These are phyloP conservation scores for Erithacus rubecula DNA, from an alignment of 2,797 vertebrate genomes.

Conservation along the genomic window DNA sequence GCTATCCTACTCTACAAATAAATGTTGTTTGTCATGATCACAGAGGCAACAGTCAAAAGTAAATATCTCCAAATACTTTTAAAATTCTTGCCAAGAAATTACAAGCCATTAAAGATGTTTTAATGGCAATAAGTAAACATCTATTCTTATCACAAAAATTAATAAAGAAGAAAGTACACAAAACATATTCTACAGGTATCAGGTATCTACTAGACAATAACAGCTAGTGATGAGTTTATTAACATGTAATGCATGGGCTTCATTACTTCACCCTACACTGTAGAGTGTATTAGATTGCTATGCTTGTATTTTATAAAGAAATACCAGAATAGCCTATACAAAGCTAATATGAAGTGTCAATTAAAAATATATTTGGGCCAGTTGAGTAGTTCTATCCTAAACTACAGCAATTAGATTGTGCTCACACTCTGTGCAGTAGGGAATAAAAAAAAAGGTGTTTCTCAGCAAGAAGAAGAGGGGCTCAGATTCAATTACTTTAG, in stretches of 20 bases:
- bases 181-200: neutral
- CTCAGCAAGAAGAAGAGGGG: neutral
- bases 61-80: neutral
- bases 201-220: neutral
- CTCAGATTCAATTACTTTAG: neutral
- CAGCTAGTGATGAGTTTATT: neutral
- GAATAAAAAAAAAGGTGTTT: neutral
- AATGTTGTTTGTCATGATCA: neutral
- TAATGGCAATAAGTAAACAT: neutral
- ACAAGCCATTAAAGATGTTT: neutral
- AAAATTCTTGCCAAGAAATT: neutral
- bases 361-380: neutral
- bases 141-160: neutral
- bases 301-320: neutral
- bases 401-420: neutral
- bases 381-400: neutral
- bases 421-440: neutral
- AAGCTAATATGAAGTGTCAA: neutral
- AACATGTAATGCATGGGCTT: neutral
- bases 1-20: neutral
- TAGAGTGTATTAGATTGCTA: neutral
- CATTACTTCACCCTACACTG: neutral
- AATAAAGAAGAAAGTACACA: neutral
- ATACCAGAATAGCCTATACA: neutral
- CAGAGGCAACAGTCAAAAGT: neutral